A percentile compares a stretch with the other conserved stretches of the same genome.
phyloP scores from a whole-genome alignment of 2,888 invertebrate species.

The Parelbella ahira region DNA sequence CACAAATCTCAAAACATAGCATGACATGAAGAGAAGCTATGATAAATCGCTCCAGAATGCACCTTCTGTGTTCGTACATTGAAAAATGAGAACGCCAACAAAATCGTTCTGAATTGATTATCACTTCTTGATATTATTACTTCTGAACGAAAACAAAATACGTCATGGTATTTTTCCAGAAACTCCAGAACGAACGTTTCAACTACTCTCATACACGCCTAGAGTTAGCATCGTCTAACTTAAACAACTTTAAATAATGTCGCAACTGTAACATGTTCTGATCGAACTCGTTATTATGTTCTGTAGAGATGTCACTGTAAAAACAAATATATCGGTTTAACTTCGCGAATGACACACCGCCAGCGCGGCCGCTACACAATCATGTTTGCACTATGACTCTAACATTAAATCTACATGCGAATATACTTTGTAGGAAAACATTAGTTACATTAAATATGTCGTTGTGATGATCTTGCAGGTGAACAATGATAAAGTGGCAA shows the following conservation, averaged over 20 bases:
- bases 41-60: not conserved
- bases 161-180: constrained; percentile 12
- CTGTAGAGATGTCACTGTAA: constrained; percentile 78
- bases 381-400: constrained; percentile 4
- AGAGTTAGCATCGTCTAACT: constrained; percentile 64
- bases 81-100: constrained; percentile 2
- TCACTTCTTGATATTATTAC: constrained; percentile 19
- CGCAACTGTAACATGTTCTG: constrained; percentile 72
- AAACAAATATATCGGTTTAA: constrained; percentile 77
- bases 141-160: constrained; percentile 7
- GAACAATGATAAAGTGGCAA: not conserved
- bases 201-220: constrained; percentile 61
- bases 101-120: constrained; percentile 16
- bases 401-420: constrained; percentile 2
- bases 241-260: constrained; percentile 73
- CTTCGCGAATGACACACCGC: constrained; percentile 48
- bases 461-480: constrained; percentile 3
- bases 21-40: not conserved
- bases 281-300: constrained; percentile 67
- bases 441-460: constrained; percentile 8
- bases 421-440: constrained; percentile 4
- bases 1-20: constrained; percentile 4
- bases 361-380: constrained; percentile 31
- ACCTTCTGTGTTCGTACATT: not conserved
- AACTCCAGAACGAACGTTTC: constrained; percentile 13